Evolutionary conservation across 2,113 vertebrate genomes (phyloP), one percentile per base, ranked within the genome.

Genomic region (Murina feae): DNA sequence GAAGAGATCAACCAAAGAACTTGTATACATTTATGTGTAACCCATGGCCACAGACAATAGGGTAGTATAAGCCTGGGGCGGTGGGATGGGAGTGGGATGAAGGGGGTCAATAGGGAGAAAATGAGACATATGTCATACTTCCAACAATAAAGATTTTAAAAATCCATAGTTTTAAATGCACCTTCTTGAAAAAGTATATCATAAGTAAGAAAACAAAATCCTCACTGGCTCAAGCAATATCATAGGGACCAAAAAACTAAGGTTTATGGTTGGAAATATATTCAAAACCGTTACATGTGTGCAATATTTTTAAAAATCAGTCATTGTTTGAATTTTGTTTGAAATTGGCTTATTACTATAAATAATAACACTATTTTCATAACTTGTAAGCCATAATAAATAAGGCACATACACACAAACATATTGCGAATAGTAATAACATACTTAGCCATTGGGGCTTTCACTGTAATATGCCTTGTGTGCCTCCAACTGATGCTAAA

Each of bases 401-500:
- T 87, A 93, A 96, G 66, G 35, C 60, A 94, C 85, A 96, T 0
- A 89, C 20, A 63, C 53, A 91, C 1, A 74, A 95, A 97, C 97
- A 96, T 91, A 88, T 91, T 97, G 84, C 95, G 95, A 97, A 96
- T 97, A 91, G 95, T 53, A 90, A 86, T 86, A 86, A 94, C 60
- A 76, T 82, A 85, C 92, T 89, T 93, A 95, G 75, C 90, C 37
- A 47, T 49, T 82, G 87, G 66, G 30, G 66, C 55, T 96, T 95
- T 98, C 87, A 95, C 71, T 97, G 66, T 97, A 97, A 96, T 92
- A 93, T 95, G 93, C 91, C 84, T 86, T 90, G 92, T 98, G 79
- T 97, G 94, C 93, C 90, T 98, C 91, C 75, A 97, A 97, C 75
- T 78, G 71, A 96, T 92, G 93, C 82, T 98, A 98, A 97, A 97